A percentile compares a stretch with the other conserved stretches of the same genome.
phyloP scores from a whole-genome alignment of 2,113 vertebrate species.

The Ibidorhyncha struthersii region DNA sequence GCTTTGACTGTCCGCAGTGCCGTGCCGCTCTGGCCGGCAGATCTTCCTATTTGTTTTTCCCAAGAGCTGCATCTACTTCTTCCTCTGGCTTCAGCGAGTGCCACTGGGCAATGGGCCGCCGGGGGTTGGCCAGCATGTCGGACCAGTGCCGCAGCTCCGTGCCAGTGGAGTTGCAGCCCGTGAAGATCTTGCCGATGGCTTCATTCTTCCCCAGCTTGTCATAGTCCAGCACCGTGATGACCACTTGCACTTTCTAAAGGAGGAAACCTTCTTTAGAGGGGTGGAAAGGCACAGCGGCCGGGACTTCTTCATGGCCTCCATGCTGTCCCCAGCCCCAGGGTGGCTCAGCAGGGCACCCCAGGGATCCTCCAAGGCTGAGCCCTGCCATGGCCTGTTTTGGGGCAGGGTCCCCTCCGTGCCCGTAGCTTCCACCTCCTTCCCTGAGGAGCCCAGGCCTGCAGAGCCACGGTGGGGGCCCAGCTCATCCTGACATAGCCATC shows the following conservation, averaged over 20 bases:
- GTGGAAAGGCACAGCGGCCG: accelerated
- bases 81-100: conserved; percentile 97
- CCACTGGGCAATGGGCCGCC: conserved; percentile 97
- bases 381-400: accelerated
- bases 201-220: conserved; percentile 99
- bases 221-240: conserved; percentile 97
- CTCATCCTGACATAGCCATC: neutral
- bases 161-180: conserved; percentile 89
- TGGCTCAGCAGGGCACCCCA: accelerated
- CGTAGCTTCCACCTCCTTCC: neutral
- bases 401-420: neutral
- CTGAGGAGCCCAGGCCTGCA: accelerated
- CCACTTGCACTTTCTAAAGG: conserved; percentile 92
- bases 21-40: neutral
- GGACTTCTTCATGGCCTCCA: accelerated
- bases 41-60: conserved; percentile 88
- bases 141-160: conserved; percentile 97
- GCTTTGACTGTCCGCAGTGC: conserved; percentile 28
- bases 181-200: conserved; percentile 96
- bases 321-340: neutral
- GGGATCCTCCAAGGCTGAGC: neutral
- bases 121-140: conserved; percentile 96
- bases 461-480: neutral
- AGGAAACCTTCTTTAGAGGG: neutral
- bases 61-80: conserved; percentile 92